A percentile compares a stretch with the other conserved stretches of the same genome.
phyloP scores from a whole-genome alignment of 2,888 invertebrate genomes.

The Stenodera caucasica region DNA sequence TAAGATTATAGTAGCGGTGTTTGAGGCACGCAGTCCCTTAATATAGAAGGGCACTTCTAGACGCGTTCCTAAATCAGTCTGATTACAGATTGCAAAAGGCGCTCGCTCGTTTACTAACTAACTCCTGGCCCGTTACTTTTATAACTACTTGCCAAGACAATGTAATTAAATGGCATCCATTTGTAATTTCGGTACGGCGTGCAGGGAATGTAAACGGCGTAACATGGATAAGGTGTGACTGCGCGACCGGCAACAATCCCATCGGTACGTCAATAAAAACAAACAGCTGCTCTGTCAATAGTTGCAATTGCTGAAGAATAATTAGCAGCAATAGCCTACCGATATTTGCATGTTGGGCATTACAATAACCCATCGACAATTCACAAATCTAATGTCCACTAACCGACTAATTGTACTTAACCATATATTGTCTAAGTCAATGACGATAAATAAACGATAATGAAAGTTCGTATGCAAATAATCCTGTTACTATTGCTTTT shows the following conservation, averaged over 20 bases:
- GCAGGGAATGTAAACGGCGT: slow-evolving; percentile 55
- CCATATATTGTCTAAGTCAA: not conserved
- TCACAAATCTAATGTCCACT: slow-evolving; percentile 12
- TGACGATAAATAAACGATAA: slow-evolving; percentile 3
- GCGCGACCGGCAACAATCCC: slow-evolving; percentile 50
- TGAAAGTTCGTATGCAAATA: slow-evolving; percentile 10
- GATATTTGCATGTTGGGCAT: slow-evolving; percentile 47
- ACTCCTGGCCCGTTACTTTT: slow-evolving; percentile 54
- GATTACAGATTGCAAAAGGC: slow-evolving; percentile 49
- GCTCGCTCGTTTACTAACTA: slow-evolving; percentile 45
- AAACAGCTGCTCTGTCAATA: slow-evolving; percentile 54
- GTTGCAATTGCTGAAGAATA: slow-evolving; percentile 51
- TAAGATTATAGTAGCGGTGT: slow-evolving; percentile 10
- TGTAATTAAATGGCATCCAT: slow-evolving; percentile 58
- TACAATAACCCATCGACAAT: slow-evolving; percentile 28
- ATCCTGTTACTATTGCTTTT: slow-evolving; percentile 7
- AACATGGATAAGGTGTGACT: slow-evolving; percentile 58
- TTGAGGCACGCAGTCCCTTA: slow-evolving; percentile 30
- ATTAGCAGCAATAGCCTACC: slow-evolving; percentile 48
- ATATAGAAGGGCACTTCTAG: slow-evolving; percentile 34
- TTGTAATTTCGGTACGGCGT: slow-evolving; percentile 56
- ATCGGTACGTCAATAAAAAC: slow-evolving; percentile 54
- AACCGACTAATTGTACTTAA: slow-evolving; percentile 4
- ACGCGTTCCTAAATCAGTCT: slow-evolving; percentile 50
- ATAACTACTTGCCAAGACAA: slow-evolving; percentile 57